A percentile compares a stretch with the other conserved stretches of the same genome.
These are phyloP conservation scores for Stomorhina lunata DNA, from an alignment of 2,888 invertebrate species.

Conservation along the genomic window DNA sequence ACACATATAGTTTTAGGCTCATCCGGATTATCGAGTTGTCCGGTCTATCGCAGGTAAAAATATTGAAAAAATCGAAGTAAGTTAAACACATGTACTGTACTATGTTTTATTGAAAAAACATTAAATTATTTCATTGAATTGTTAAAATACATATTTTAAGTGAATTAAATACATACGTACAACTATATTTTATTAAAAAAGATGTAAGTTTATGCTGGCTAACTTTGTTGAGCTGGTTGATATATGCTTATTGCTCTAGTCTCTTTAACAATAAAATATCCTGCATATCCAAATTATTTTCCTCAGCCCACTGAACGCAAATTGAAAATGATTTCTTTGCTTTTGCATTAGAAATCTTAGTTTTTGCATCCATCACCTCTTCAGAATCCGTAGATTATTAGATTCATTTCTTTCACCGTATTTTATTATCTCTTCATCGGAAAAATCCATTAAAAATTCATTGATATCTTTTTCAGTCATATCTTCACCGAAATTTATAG, in stretches of 20 bases:
- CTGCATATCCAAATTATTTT: conserved; percentile 12
- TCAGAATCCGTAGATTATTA: conserved; percentile 4
- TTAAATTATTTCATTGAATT: no score
- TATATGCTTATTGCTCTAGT: conserved; percentile 9
- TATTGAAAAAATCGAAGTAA: background rate
- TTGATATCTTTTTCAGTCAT: conserved; percentile 45
- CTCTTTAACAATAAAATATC: conserved; percentile 5
- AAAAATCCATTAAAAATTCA: conserved; percentile 31
- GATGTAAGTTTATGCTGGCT: conserved; percentile 10
- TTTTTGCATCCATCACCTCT: no score
- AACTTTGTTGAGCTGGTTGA: conserved; percentile 24
- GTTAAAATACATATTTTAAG: no score
- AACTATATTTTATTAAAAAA: conserved; percentile 11
- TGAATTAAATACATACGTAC: background rate
- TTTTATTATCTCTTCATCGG: conserved; percentile 31
- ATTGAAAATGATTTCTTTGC: conserved; percentile 18
- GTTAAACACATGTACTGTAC: background rate
- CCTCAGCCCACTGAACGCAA: conserved; percentile 17
- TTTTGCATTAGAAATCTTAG: no score
- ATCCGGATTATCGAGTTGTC: no score
- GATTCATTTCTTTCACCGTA: conserved; percentile 30
- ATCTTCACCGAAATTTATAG: conserved; percentile 35
- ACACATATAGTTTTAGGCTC: conserved; percentile 29
- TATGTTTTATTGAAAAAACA: no score
- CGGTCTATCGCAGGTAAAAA: background rate